phyloP scores from a whole-genome alignment of 2,113 vertebrate species.

The Pollimyrus isidori region DNA sequence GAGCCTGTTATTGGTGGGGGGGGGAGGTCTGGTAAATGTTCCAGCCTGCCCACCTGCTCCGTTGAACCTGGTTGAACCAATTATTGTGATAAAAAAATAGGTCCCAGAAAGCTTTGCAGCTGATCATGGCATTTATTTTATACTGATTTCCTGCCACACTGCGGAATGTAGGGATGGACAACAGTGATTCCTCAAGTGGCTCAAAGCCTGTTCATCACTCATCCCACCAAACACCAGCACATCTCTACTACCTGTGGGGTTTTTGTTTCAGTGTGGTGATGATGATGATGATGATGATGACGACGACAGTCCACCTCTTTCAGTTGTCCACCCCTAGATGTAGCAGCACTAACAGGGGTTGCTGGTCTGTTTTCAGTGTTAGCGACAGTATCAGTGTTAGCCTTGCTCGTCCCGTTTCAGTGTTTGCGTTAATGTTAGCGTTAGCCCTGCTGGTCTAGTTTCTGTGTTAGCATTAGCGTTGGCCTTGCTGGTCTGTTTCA shows the following conservation, averaged over 20 bases:
- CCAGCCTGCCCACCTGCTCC: not conserved
- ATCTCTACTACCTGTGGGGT: not conserved
- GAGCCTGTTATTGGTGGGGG: not conserved
- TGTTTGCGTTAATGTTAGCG: not conserved
- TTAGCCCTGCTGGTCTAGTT: not conserved
- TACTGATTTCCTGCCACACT: not conserved
- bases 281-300: not conserved
- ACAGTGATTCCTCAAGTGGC: not conserved
- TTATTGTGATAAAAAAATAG: not conserved
- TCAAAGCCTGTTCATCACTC: not conserved
- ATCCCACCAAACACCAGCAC: not conserved
- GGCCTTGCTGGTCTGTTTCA: not conserved
- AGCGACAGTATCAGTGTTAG: not conserved
- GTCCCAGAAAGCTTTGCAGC: not conserved
- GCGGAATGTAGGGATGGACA: not conserved
- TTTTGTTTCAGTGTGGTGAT: not conserved
- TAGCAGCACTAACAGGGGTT: not conserved
- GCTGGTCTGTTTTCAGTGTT: not conserved
- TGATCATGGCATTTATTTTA: not conserved
- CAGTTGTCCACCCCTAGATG: not conserved
- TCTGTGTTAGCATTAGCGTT: not conserved
- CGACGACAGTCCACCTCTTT: not conserved
- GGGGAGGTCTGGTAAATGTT: not conserved
- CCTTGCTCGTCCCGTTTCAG: not conserved
- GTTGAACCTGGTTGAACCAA: not conserved